These are phyloP conservation scores for Desmophyllum pertusum DNA, from an alignment of 92 coral and sea anemone genomes.

Conservation along the genomic window DNA sequence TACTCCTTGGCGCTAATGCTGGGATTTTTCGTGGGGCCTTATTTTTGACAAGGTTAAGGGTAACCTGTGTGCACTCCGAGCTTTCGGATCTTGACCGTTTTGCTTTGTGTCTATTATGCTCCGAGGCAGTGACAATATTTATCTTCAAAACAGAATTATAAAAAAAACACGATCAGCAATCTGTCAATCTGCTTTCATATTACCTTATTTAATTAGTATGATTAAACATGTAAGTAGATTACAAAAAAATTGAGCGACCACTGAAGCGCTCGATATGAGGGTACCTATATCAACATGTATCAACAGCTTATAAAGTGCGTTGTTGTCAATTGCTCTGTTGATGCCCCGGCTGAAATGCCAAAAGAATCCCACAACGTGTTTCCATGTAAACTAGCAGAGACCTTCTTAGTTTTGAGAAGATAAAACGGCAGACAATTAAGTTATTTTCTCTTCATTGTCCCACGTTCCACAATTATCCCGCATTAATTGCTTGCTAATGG, in stretches of 20 bases:
- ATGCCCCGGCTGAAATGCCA: neutral
- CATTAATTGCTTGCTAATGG: slow-evolving; percentile 6
- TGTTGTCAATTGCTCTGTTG: too few species aligned
- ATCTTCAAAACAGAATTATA: neutral
- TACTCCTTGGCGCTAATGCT: too few species aligned
- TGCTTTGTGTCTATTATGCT: neutral
- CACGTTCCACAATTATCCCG: slow-evolving; percentile 12
- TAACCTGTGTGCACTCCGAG: neutral
- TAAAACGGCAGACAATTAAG: neutral
- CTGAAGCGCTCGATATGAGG: neutral
- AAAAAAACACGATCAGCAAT: neutral
- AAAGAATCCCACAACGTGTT: neutral
- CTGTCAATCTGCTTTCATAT: slow-evolving; percentile 1
- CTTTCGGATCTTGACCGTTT: too few species aligned
- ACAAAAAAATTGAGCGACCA: neutral
- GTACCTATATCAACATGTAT: neutral
- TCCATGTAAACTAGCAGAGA: neutral
- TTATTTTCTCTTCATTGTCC: slow-evolving; percentile 10
- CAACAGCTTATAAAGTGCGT: too few species aligned
- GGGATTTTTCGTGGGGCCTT: neutral
- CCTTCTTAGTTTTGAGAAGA: neutral
- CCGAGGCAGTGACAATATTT: neutral
- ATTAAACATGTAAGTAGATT: neutral
- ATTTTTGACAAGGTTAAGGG: too few species aligned
- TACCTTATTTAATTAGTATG: neutral